A percentile compares a stretch with the other conserved stretches of the same genome.
Evolutionary conservation across 2,888 invertebrate genomes (phyloP).

Genomic region (Argynnis bischoffii): DNA sequence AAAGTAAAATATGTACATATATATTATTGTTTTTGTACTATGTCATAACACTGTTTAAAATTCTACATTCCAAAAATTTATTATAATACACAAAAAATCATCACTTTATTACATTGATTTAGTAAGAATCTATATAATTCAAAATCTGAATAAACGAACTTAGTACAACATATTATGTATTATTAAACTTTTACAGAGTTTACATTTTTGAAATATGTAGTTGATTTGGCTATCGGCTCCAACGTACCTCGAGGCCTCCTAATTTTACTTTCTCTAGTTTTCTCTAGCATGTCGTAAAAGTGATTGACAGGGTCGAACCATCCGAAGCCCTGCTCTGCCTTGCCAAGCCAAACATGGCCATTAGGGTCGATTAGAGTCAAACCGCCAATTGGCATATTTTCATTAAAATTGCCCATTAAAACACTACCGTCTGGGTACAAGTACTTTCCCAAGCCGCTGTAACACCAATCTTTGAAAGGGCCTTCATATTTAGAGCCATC

Average conservation of each 20-base stretch:
- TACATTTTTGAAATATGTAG: conserved; percentile 26
- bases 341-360: conserved; percentile 79
- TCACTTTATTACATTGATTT: no score
- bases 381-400: conserved; percentile 75
- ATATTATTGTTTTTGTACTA: no score
- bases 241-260: conserved; percentile 21
- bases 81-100: no score
- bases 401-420: conserved; percentile 71
- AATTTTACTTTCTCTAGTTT: conserved; percentile 43
- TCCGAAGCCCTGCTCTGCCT: conserved; percentile 62
- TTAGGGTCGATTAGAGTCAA: conserved; percentile 76
- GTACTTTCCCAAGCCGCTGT: conserved; percentile 75
- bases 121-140: neutral
- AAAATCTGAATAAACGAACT: neutral
- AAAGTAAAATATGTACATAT: no score
- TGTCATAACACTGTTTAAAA: no score
- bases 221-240: conserved; percentile 9
- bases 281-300: conserved; percentile 64
- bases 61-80: no score
- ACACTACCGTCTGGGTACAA: conserved; percentile 75
- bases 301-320: conserved; percentile 73
- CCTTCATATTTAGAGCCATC: conserved; percentile 80
- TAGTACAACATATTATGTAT: neutral
- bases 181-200: conserved; percentile 4
- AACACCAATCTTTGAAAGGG: conserved; percentile 70